Percentiles rank a stretch among this genome's conserved stretches.
These are phyloP conservation scores for Meriones unguiculatus DNA, from an alignment of 2,113 vertebrate genomes.

Conservation along the genomic window DNA sequence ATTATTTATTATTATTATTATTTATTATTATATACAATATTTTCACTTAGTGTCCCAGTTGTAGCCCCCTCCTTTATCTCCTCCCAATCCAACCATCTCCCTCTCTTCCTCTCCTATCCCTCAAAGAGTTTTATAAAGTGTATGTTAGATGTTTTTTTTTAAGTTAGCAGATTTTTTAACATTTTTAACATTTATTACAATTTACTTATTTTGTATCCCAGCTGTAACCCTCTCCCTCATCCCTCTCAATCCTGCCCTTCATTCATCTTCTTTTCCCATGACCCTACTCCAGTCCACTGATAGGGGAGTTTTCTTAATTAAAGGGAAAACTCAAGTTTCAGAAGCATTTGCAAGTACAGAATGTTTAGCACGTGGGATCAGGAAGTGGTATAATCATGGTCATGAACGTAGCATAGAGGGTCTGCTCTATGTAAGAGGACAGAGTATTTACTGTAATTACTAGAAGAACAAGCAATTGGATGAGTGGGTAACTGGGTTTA, in stretches of 20 bases:
- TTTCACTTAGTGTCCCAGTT: no score
- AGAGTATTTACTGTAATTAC: background rate
- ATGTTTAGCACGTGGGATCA: background rate
- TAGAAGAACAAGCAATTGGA: background rate
- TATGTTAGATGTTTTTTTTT: background rate
- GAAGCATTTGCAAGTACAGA: background rate
- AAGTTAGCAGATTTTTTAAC: background rate
- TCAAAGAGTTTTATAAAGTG: background rate
- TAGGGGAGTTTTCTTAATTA: background rate
- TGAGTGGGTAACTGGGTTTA: background rate
- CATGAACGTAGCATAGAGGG: rapidly evolving
- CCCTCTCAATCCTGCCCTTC: no score
- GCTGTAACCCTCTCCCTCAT: no score
- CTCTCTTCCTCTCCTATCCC: no score
- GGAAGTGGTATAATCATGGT: background rate
- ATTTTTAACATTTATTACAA: no score
- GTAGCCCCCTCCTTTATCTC: no score
- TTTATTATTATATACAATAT: no score
- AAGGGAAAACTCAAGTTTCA: background rate
- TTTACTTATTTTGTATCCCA: no score
- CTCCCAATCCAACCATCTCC: no score
- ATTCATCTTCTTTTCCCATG: no score
- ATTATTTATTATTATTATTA: no score
- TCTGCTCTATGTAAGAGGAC: background rate
- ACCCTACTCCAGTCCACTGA: no score